Evolutionary conservation across 2,888 invertebrate genomes (phyloP).

Genomic region (Idaea straminata): DNA sequence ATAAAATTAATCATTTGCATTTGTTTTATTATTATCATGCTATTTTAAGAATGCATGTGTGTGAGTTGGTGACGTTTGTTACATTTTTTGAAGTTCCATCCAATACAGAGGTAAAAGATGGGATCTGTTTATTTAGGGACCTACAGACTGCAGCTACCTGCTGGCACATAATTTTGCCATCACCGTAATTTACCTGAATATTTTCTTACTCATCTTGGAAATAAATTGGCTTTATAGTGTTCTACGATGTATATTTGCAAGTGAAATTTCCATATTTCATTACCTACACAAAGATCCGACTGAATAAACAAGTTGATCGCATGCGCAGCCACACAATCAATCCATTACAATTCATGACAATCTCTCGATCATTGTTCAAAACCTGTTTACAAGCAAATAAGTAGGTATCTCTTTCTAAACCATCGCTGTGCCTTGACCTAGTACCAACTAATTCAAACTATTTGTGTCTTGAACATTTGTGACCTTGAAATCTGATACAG

Average conservation of each 20-base stretch:
- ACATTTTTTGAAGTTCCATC: too few species aligned
- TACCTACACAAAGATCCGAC: neutral
- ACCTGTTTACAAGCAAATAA: constrained; percentile 49
- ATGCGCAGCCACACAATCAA: neutral
- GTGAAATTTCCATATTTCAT: neutral
- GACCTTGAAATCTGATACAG: neutral
- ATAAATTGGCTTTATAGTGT: neutral
- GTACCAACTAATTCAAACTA: constrained; percentile 17
- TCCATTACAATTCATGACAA: constrained; percentile 13
- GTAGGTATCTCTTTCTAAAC: constrained; percentile 45
- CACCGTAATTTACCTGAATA: too few species aligned
- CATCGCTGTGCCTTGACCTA: constrained; percentile 53
- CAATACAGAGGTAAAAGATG: too few species aligned
- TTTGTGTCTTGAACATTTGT: neutral
- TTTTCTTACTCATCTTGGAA: too few species aligned
- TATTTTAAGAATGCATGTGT: too few species aligned
- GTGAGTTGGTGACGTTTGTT: too few species aligned
- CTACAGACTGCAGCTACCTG: too few species aligned
- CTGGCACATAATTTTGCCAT: too few species aligned
- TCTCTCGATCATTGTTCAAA: constrained; percentile 17
- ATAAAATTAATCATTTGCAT: too few species aligned
- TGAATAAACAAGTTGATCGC: neutral
- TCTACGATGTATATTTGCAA: neutral
- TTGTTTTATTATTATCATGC: too few species aligned
- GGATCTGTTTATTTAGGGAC: too few species aligned